Evolutionary conservation across 2,797 vertebrate species (phyloP).

Genomic region (Enteromius paludinosus): DNA sequence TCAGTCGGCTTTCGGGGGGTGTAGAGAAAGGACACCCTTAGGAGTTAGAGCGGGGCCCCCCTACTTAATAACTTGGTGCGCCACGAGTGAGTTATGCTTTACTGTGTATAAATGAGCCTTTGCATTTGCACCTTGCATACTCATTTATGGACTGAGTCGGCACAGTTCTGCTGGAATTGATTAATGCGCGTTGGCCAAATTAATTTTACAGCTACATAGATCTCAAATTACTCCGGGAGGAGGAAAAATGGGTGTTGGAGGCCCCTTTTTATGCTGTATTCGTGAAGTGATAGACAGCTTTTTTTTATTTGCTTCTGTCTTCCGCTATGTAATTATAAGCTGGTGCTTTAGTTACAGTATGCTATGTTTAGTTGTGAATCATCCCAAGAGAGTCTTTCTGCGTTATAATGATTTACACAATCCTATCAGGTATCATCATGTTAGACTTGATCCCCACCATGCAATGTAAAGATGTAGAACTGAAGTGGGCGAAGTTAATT

Average conservation of each 20-base stretch:
- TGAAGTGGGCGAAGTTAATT: neutral
- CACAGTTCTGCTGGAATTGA: constrained; percentile 51
- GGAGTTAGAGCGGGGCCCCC: constrained; percentile 31
- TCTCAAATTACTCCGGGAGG: constrained; percentile 34
- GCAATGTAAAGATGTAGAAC: constrained; percentile 25
- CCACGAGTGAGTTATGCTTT: constrained; percentile 47
- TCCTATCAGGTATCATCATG: constrained; percentile 48
- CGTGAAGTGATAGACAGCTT: neutral
- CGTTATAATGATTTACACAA: constrained; percentile 48
- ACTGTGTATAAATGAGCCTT: constrained; percentile 49
- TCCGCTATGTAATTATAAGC: constrained; percentile 38
- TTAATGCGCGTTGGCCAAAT: constrained; percentile 48
- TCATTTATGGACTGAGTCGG: constrained; percentile 45
- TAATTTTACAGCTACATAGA: constrained; percentile 51
- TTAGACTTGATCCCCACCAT: constrained; percentile 37
- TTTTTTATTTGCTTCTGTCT: constrained; percentile 31
- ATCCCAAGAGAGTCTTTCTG: constrained; percentile 46
- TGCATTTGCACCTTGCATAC: constrained; percentile 32
- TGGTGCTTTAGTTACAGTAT: constrained; percentile 46
- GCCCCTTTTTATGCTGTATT: neutral
- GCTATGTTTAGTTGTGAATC: constrained; percentile 49
- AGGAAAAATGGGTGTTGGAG: constrained; percentile 3
- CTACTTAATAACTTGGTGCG: constrained; percentile 52
- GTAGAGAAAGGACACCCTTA: constrained; percentile 44
- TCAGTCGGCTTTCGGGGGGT: constrained; percentile 49